These are phyloP conservation scores for Triplophysa dalaica DNA, from an alignment of 2,113 vertebrate genomes.

Conservation along the genomic window DNA sequence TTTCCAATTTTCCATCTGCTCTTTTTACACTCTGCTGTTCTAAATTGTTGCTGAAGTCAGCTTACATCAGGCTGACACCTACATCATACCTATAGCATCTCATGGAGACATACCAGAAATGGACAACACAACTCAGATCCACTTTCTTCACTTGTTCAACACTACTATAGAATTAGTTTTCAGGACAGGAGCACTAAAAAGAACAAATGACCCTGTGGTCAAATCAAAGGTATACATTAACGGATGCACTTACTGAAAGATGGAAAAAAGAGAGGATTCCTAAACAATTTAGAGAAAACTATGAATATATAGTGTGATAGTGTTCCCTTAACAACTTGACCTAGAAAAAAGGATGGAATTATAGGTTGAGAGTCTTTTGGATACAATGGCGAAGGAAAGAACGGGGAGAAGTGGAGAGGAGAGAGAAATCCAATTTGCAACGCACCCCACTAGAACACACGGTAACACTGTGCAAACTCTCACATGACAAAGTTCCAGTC, in stretches of 20 bases:
- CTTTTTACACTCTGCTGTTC: background rate
- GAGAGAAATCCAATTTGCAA: background rate
- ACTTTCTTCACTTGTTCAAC: background rate
- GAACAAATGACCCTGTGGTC: too few relatives aligned
- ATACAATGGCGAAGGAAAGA: too few relatives aligned
- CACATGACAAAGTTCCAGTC: slow-evolving; percentile 42
- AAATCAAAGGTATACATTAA: too few relatives aligned
- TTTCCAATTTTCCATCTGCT: background rate
- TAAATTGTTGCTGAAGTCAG: background rate
- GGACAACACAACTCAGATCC: background rate
- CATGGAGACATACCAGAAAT: background rate
- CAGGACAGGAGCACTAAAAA: too few relatives aligned
- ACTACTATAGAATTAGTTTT: too few relatives aligned
- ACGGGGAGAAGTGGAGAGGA: background rate
- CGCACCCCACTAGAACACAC: background rate
- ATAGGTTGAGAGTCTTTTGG: too few relatives aligned
- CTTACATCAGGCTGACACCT: background rate
- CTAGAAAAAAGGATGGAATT: too few relatives aligned
- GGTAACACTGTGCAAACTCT: slow-evolving; percentile 22
- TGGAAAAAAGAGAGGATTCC: too few relatives aligned
- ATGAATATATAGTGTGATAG: too few relatives aligned
- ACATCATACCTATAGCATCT: background rate
- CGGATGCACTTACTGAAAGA: too few relatives aligned
- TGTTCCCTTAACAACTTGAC: too few relatives aligned
- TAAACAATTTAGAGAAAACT: too few relatives aligned